Percentiles rank a stretch among this genome's conserved stretches.
Evolutionary conservation across 2,888 invertebrate genomes (phyloP).

Genomic region (Sphaerophoria taeniata): DNA sequence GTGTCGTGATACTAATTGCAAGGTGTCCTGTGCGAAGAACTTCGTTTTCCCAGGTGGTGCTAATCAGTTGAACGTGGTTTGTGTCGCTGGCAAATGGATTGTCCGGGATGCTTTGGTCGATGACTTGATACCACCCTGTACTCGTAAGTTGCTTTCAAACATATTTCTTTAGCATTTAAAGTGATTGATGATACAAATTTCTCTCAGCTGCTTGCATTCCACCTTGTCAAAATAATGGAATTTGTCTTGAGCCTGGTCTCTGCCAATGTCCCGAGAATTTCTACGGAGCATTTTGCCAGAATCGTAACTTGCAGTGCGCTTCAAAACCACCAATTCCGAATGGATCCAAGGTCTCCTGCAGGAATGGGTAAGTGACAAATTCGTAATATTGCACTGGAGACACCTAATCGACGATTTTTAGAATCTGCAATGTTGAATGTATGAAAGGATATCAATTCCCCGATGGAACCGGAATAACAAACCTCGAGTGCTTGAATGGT

Average conservation of each 20-base stretch:
- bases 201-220: conserved; percentile 89
- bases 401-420: conserved; percentile 77
- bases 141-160: conserved; percentile 83
- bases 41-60: conserved; percentile 78
- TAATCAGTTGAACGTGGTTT: conserved; percentile 77
- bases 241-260: conserved; percentile 89
- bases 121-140: conserved; percentile 85
- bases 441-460: conserved; percentile 87
- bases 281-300: conserved; percentile 89
- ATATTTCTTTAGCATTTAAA: neutral
- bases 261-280: conserved; percentile 90
- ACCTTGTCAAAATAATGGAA: conserved; percentile 91
- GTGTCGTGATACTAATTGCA: conserved; percentile 78
- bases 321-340: conserved; percentile 86
- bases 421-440: conserved; percentile 88
- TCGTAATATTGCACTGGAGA: neutral
- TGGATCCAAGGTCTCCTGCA: conserved; percentile 87
- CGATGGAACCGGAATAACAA: conserved; percentile 88
- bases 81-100: conserved; percentile 80
- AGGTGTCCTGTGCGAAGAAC: conserved; percentile 77
- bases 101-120: conserved; percentile 81
- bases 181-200: conserved; percentile 15
- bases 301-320: conserved; percentile 88
- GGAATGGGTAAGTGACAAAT: conserved; percentile 85
- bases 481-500: conserved; percentile 88